These are phyloP conservation scores for Chrysolina haemoptera DNA, from an alignment of 2,888 invertebrate genomes.

Conservation along the genomic window DNA sequence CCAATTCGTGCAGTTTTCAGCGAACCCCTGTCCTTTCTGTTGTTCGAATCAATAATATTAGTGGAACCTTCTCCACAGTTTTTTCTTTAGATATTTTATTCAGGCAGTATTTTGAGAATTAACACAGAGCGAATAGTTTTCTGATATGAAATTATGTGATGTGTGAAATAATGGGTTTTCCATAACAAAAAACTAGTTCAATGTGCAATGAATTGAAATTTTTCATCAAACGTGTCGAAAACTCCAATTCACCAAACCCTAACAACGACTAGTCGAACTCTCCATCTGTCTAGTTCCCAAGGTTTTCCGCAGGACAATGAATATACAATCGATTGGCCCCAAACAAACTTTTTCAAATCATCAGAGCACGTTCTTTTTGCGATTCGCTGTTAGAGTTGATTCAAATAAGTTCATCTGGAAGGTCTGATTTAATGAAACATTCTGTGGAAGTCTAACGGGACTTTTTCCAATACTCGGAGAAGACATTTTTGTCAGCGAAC, in stretches of 20 bases:
- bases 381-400: neutral
- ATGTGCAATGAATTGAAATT: no score
- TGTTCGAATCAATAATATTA: no score
- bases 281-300: conserved; percentile 35
- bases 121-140: no score
- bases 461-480: neutral
- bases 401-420: conserved; percentile 2
- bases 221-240: neutral
- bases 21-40: no score
- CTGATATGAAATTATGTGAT: no score
- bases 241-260: conserved; percentile 2
- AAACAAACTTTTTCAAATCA: conserved; percentile 32
- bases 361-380: neutral
- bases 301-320: conserved; percentile 30
- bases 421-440: neutral
- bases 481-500: neutral
- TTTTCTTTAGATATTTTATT: no score
- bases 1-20: no score
- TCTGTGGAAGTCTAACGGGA: neutral
- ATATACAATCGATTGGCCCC: conserved; percentile 22
- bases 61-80: no score
- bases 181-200: no score
- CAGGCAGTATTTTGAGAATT: no score
- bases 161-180: no score
- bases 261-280: conserved; percentile 20